Conservation (phyloP, 2,888 invertebrate genomes). For the Electrophaes corylata region DNA sequence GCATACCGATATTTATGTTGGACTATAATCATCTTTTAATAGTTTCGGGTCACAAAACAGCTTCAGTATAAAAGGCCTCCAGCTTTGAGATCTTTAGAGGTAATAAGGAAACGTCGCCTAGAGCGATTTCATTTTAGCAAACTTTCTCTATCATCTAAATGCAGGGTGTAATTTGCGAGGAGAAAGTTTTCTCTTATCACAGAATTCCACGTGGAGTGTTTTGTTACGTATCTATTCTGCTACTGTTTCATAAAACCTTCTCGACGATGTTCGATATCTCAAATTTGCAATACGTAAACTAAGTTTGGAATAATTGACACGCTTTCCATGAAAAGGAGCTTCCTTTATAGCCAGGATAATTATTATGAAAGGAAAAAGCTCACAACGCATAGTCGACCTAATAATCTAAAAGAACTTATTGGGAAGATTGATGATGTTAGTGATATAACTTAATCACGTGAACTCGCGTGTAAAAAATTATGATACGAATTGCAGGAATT, state of each 20-base stretch:
- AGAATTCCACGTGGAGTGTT: constrained; percentile 80
- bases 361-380: constrained; percentile 18
- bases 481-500: constrained; percentile 17
- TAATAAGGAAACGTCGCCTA: constrained; percentile 69
- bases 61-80: constrained; percentile 48
- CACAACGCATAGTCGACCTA: constrained; percentile 29
- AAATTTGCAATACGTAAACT: background rate
- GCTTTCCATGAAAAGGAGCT: background rate
- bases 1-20: too few relatives aligned
- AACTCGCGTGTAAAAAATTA: constrained; percentile 29
- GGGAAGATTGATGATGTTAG: constrained; percentile 32
- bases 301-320: constrained; percentile 11
- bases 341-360: constrained; percentile 14
- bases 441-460: constrained; percentile 33
- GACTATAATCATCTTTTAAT: constrained; percentile 47
- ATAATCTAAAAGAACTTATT: constrained; percentile 34
- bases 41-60: constrained; percentile 51
- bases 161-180: constrained; percentile 79
- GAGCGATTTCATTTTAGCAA: constrained; percentile 78
- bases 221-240: constrained; percentile 72
- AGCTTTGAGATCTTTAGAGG: constrained; percentile 59
- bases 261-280: constrained; percentile 44
- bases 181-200: constrained; percentile 80
- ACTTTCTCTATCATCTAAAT: constrained; percentile 80
- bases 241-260: constrained; percentile 46